Percentiles rank a stretch among this genome's conserved stretches.
Evolutionary conservation across 2,888 invertebrate genomes (phyloP).

Genomic region (Drosophila atripex): DNA sequence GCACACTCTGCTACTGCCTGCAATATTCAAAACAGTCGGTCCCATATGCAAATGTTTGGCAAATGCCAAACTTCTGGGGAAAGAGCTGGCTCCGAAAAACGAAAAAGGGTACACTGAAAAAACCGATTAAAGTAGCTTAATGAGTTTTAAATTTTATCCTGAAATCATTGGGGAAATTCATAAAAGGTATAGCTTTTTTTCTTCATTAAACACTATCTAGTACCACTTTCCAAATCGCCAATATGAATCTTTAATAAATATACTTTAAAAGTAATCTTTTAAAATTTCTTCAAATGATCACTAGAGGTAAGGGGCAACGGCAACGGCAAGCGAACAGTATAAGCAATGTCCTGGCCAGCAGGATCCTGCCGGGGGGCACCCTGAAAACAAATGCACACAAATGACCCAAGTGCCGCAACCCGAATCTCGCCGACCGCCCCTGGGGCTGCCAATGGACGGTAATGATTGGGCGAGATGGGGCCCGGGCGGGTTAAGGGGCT

Average conservation of each 20-base stretch:
- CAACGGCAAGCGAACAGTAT: conserved; percentile 40
- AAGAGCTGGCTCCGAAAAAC: conserved; percentile 23
- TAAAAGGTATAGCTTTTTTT: neutral
- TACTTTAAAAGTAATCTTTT: neutral
- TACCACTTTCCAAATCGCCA: too few relatives aligned
- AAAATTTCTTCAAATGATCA: neutral
- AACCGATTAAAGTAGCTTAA: neutral
- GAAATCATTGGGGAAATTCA: too few relatives aligned
- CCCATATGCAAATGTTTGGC: conserved; percentile 71
- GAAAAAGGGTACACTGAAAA: conserved; percentile 9
- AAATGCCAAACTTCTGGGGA: conserved; percentile 44
- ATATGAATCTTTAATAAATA: too few relatives aligned
- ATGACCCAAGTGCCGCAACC: conserved; percentile 63
- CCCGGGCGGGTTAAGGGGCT: neutral
- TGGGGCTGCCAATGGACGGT: conserved; percentile 49
- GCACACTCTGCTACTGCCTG: conserved; percentile 45
- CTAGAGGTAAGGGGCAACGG: conserved; percentile 24
- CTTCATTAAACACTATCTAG: too few relatives aligned
- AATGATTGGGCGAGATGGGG: conserved; percentile 23
- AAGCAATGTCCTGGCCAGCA: conserved; percentile 30
- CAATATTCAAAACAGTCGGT: conserved; percentile 74
- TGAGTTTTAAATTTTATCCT: neutral
- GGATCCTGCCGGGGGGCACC: conserved; percentile 33
- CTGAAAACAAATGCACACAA: conserved; percentile 76
- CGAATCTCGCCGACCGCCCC: conserved; percentile 56